Base-by-base conservation (phyloP, 2,888 invertebrate species). In the Auanema freiburgensis region DNA sequence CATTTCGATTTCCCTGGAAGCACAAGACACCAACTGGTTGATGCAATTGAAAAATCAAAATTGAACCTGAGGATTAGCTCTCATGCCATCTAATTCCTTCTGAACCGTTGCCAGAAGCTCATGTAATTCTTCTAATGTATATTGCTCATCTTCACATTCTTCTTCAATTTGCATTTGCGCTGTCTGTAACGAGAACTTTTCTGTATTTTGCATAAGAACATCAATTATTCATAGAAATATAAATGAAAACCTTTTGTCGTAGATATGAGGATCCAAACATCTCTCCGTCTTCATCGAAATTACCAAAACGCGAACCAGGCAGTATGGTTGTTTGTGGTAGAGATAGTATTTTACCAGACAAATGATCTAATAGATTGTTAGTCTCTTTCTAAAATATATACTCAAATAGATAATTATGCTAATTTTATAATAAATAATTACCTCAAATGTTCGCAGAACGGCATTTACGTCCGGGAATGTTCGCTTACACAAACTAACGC, bases 101-200 rank as follows among this genome's bases (percentile, higher is more conserved):
- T 71, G 71, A 1, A 73, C 73, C 2, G 67, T 65, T 12, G 63
- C 50, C 53, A 73, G 55, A 33, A 73, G 59, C 12, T 54, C 57
- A 25, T 73, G 66, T 44, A 73, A 53, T 24, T 73, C 69, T 49
- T 72, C 73, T 41, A 73, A 44, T 1, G 71, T 55, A 25, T 49
- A 62, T 25, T 63, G 55, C 21, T 14, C 42, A 33, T 57, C 56
- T 40, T 54, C 55, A 10, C 16, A 16, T 40, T 64, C 33, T 53
- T 53, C 41, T 14, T 52, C 44, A 33, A 49, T 60, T 25, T 63
- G 49, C 57, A 12, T 14, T 21, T 46, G 23, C 23, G 44, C 14
- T 33, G 14, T 43, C 57, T 16, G n/a, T n/a, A 16, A 33, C 8
- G 8, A 1, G 1, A n/a, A n/a, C 55, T 6, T 25, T n/a, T 33